A percentile compares a stretch with the other conserved stretches of the same genome.
Conservation (phyloP, 30 jellyfish, hydroid and myxozoan genomes). For the Pelagia noctiluca region DNA sequence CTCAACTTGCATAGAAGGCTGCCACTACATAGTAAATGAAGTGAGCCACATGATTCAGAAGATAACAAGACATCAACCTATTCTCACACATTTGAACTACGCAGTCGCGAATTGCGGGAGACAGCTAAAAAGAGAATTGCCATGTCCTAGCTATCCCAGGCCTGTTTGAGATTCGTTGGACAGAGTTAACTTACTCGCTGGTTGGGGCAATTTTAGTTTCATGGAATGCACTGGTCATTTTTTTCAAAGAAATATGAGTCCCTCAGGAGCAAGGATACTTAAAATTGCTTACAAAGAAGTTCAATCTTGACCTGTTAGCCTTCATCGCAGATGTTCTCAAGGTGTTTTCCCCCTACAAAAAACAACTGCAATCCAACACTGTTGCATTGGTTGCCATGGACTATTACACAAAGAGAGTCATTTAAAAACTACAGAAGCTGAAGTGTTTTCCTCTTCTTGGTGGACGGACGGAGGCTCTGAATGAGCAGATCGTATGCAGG, state of each 20-base stretch:
- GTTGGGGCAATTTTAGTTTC: too few species aligned
- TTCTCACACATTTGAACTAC: too few species aligned
- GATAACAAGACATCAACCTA: too few species aligned
- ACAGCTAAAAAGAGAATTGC: slow-evolving; percentile 16
- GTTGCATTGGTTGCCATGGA: slow-evolving; percentile 14
- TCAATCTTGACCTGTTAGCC: slow-evolving; percentile 10
- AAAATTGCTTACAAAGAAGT: neutral
- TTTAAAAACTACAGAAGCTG: slow-evolving; percentile 1
- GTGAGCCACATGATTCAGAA: slow-evolving; percentile 41
- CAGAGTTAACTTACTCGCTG: too few species aligned
- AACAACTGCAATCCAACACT: slow-evolving; percentile 5
- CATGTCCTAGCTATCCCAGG: too few species aligned
- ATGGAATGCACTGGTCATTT: too few species aligned
- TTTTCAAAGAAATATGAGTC: neutral
- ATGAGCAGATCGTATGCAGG: slow-evolving; percentile 11
- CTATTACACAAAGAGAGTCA: neutral
- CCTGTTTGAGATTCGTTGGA: too few species aligned
- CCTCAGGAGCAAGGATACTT: slow-evolving; percentile 7
- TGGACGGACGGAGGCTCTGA: neutral
- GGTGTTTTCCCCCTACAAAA: slow-evolving; percentile 4
- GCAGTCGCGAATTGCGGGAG: slow-evolving; percentile 22
- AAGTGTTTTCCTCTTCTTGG: neutral
- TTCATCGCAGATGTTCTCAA: slow-evolving; percentile 5
- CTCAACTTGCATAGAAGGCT: slow-evolving; percentile 16
- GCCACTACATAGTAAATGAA: slow-evolving; percentile 10